These are phyloP conservation scores for Bagarius yarrelli DNA, from an alignment of 2,113 vertebrate species.

Conservation along the genomic window DNA sequence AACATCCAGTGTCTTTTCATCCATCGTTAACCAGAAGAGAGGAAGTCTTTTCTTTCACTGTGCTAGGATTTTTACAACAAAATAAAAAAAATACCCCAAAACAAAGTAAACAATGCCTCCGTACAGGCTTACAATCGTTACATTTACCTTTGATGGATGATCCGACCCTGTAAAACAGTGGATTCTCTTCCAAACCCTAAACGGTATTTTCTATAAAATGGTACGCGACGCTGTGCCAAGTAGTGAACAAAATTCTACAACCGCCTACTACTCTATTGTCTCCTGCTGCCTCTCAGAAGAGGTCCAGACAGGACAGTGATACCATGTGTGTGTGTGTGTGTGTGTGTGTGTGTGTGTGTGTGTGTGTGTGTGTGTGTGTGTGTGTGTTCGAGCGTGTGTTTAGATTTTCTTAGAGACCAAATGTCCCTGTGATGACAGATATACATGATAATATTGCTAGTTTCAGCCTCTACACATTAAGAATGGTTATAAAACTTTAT, in stretches of 20 bases:
- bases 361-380: slow-evolving; percentile 2
- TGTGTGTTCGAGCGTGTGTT: slow-evolving; percentile 1
- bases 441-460: slow-evolving; percentile 8
- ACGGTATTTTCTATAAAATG: slow-evolving; percentile 44
- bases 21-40: too few relatives aligned
- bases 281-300: slow-evolving; percentile 27
- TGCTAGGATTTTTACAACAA: slow-evolving; percentile 46
- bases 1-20: slow-evolving; percentile 24
- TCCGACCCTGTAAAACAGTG: slow-evolving; percentile 53
- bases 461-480: too few relatives aligned
- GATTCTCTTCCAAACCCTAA: slow-evolving; percentile 53
- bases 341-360: not conserved
- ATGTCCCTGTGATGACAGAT: slow-evolving; percentile 11
- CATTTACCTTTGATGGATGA: slow-evolving; percentile 59
- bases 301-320: slow-evolving; percentile 26
- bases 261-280: slow-evolving; percentile 33
- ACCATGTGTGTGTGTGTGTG: not conserved
- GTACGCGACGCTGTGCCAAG: slow-evolving; percentile 35
- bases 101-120: slow-evolving; percentile 28
- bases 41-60: slow-evolving; percentile 25
- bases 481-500: not conserved
- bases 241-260: slow-evolving; percentile 21
- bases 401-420: slow-evolving; percentile 12
- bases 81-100: slow-evolving; percentile 13
- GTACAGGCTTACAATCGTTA: not conserved